Evolutionary conservation across 2,113 vertebrate genomes (phyloP).

Genomic region (Platichthys stellatus): DNA sequence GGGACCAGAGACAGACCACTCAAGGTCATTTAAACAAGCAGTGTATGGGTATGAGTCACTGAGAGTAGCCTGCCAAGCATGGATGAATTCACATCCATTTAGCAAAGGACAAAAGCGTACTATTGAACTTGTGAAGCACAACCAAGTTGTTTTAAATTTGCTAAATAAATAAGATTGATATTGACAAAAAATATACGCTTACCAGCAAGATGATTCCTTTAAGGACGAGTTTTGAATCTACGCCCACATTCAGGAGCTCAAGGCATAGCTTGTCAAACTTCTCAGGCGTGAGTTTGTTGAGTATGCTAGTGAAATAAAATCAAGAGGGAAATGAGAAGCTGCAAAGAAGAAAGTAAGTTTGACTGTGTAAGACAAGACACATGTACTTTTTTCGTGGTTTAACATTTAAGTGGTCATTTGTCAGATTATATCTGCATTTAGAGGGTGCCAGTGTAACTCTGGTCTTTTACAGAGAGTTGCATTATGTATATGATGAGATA

Average conservation of each 20-base stretch:
- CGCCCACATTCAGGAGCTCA: constrained; percentile 99
- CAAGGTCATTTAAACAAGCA: constrained; percentile 14
- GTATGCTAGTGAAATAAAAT: constrained; percentile 85
- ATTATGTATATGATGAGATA: background rate
- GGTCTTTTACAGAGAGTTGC: background rate
- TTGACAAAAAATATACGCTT: constrained; percentile 54
- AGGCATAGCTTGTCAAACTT: constrained; percentile 99
- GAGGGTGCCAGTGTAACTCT: background rate
- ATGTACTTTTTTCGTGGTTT: too few species aligned
- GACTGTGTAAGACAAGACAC: background rate
- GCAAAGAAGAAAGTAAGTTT: background rate
- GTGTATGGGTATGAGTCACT: constrained; percentile 46
- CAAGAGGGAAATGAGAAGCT: background rate
- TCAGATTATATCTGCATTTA: background rate
- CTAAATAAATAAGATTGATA: too few species aligned
- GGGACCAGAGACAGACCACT: background rate
- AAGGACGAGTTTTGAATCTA: constrained; percentile 99
- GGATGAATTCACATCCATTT: constrained; percentile 17
- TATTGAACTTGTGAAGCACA: too few species aligned
- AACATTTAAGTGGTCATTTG: background rate
- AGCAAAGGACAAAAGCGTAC: background rate
- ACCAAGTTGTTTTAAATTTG: too few species aligned
- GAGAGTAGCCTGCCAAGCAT: constrained; percentile 14
- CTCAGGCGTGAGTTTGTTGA: constrained; percentile 99
- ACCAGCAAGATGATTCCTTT: constrained; percentile 99